Evolutionary conservation across 2,888 invertebrate species (phyloP), one percentile per base, ranked within the genome.

Genomic region (Hydropsyche betteni): DNA sequence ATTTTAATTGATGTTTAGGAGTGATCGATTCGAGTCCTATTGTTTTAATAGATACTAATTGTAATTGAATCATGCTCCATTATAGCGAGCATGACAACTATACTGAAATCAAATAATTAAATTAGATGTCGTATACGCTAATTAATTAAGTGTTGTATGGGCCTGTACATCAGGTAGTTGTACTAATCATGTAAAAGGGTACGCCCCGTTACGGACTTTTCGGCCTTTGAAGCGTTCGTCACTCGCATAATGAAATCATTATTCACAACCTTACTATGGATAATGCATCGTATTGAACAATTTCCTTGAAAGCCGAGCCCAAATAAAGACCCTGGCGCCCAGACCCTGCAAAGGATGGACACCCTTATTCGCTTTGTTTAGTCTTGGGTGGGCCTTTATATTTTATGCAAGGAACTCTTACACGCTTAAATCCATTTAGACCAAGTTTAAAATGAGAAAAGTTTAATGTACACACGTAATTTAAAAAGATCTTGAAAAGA

Each of bases 101-200:
- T 44, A 44, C 10, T 10, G 44, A 44, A 10, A 44, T 44, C 6
- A 44, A 8, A 44, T 44, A 8, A 44, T 44, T 44, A 44, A 44
- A 24, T 24, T 24, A 24, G 24, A 24, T 24, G 24, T 24, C 44
- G 44, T 8, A 44, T 4, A 44, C 44, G 44, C 10, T 44, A 44
- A 44, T 44, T 44, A 44, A 44, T 10, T 44, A 44, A 44, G 44
- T 44, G 44, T 44, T 44, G 44, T 44, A 44, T 44, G 44, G 6
- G 44, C 6, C 24, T 24, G 24, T 24, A 24, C 24, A 24, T 24
- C 7, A 44, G 44, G 44, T 44, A 44, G 6, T 8, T 44, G 44
- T 44, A 38, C 70, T 78, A 76, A 76, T 78, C 78, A 76, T 69
- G 70, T 78, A 76, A 78, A 78, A 76, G 76, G 76, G 78, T 78